These are phyloP conservation scores for Syritta pipiens DNA, from an alignment of 2,888 invertebrate species.

Conservation along the genomic window DNA sequence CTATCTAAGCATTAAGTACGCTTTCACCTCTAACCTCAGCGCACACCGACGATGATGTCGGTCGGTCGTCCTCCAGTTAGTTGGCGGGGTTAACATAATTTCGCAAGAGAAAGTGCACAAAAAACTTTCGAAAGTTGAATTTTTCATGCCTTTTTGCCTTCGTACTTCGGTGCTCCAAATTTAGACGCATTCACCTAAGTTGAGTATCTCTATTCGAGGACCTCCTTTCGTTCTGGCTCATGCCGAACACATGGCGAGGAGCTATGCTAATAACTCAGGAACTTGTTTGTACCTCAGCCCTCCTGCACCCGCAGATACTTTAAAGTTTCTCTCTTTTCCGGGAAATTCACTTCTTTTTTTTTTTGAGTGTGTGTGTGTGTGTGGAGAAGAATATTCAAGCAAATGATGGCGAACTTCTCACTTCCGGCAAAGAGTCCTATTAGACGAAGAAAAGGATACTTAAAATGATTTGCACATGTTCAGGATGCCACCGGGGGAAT, in stretches of 20 bases:
- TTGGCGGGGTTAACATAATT: too few species aligned
- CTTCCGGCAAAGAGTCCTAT: conserved; percentile 24
- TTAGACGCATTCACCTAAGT: conserved; percentile 55
- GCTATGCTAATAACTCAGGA: conserved; percentile 61
- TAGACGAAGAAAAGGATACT: conserved; percentile 55
- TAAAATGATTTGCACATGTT: conserved; percentile 68
- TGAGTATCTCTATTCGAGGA: conserved; percentile 42
- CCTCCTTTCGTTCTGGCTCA: conserved; percentile 37
- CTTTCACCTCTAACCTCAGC: too few species aligned
- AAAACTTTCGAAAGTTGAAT: too few species aligned
- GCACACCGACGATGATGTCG: too few species aligned
- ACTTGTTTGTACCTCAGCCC: conserved; percentile 20
- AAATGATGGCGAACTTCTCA: conserved; percentile 61
- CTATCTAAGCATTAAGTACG: too few species aligned
- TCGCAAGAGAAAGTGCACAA: too few species aligned
- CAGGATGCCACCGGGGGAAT: conserved; percentile 43
- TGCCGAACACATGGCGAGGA: conserved; percentile 55
- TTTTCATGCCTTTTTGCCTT: too few species aligned
- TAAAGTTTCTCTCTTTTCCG: conserved; percentile 35
- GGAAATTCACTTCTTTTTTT: conserved; percentile 44
- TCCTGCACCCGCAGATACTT: not conserved
- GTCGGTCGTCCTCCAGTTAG: too few species aligned
- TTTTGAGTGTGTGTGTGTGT: not conserved
- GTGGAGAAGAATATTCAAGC: conserved; percentile 28
- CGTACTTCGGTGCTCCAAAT: conserved; percentile 21